Evolutionary conservation across 2,797 vertebrate genomes (phyloP), one percentile per base, ranked within the genome.

Genomic region (Chelidonichthys spinosus): DNA sequence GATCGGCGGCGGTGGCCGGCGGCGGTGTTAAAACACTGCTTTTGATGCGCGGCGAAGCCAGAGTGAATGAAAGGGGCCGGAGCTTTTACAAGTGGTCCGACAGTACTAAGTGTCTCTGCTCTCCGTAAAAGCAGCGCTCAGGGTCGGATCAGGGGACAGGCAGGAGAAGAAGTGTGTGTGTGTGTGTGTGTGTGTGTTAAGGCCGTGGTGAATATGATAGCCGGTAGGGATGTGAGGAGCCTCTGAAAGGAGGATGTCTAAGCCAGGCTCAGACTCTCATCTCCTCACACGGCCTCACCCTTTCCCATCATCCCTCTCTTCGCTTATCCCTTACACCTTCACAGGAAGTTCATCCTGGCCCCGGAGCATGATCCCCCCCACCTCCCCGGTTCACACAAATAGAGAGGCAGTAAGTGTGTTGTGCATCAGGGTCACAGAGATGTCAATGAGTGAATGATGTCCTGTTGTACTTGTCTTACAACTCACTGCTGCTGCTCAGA

Each of bases 201-300:
- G 71, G 84, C 84, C 61, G 74, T 36, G 46, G 71, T 82, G 84
- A 83, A 87, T 85, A 85, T 87, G 79, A 87, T 87, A 77, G 93
- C 92, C 79, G 67, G 87, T 85, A 90, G 89, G 83, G 85, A 90
- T 86, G 87, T 89, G 69, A 85, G 84, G 75, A 92, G 85, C 72
- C 84, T 78, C 78, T 89, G 79, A 90, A 88, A 87, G 76, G 75
- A 90, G 79, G 81, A 82, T 76, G 88, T 89, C 85, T 93, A 93
- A 93, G 92, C 89, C 72, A 1, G 92, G 90, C 89, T 94, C 91
- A 94, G 91, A 94, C 91, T 82, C 90, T 93, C 91, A 92, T 94
- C 92, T 92, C 91, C 88, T 88, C 83, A 78, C 76, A 82, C 43
- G 9, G 81, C 86, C 79, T 82, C 68, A 15, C 69, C 86, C 87